Base-by-base conservation (phyloP, 2,797 vertebrate genomes). In the Pitangus sulphuratus region DNA sequence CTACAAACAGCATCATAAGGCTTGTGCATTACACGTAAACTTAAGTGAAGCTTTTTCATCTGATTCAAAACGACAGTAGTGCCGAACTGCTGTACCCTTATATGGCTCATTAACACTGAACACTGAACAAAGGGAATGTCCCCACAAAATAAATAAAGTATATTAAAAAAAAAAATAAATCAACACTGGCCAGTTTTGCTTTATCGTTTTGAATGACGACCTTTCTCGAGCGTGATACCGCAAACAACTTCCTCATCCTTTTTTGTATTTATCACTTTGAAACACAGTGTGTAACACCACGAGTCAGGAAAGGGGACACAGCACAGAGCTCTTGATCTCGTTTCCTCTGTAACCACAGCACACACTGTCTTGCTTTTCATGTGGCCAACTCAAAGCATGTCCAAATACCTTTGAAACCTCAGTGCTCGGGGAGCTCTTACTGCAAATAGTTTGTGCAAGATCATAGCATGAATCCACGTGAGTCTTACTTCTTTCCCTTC, bases 11-110 rank as follows among this genome's bases (percentile, higher is more conserved):
- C 95, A 91, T 95, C 77, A 44, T 95, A 95, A 94, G 95, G 90
- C 95, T 89, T 92, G 87, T 95, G 93, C 88, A 92, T 82, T 85
- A 94, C 89, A 88, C 79, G 62, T 65, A 28, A 97, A 95, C 84
- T 81, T 81, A 92, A 66, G 89, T 92, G 94, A 93, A 94, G 89
- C 91, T 89, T 84, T 93, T 96, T 56, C n/a, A 80, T 74, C 56
- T 28, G 74, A 64, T 84, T 74, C 44, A 39, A 84, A 84, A 90
- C 0, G 3, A 85, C 69, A 86, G 76, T 11, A 74, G 89, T 93
- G 88, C 74, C 87, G 26, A 94, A 77, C 57, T 69, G 42, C 28
- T 93, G 89, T n/a, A 93, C 84, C 86, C 51, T 89, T 79, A 37
- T 42, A 90, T 82, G 94, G 93, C 95, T 95, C 94, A 58, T 94